Evolutionary conservation across 2,113 vertebrate species (phyloP).

Genomic region (Helogale parvula): DNA sequence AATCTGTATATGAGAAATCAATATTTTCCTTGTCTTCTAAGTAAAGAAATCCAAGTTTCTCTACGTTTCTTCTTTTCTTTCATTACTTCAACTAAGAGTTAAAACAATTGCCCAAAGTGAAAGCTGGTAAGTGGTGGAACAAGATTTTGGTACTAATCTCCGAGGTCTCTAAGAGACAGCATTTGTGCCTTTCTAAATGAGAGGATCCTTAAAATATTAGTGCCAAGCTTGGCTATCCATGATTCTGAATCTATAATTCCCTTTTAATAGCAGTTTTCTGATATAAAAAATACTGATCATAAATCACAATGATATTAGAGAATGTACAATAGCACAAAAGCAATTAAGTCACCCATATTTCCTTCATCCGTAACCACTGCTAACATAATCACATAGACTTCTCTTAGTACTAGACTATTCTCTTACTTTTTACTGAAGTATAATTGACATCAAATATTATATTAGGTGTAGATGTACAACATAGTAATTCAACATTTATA

Average conservation of each 20-base stretch:
- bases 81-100: neutral
- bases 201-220: neutral
- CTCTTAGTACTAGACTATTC: neutral
- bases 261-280: slow-evolving; percentile 19
- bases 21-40: neutral
- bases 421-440: neutral
- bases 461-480: neutral
- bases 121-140: neutral
- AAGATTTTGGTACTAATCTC: neutral
- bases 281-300: neutral
- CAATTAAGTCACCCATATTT: neutral
- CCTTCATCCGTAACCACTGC: neutral
- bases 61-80: too few species aligned
- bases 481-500: neutral
- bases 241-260: neutral
- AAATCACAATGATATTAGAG: slow-evolving; percentile 48
- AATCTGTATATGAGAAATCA: neutral
- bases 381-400: neutral
- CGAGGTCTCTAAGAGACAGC: neutral
- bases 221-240: neutral
- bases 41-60: neutral
- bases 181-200: neutral
- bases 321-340: neutral
- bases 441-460: neutral
- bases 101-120: neutral